Evolutionary conservation across 1,140 invertebrate genomes (phyloP).

Genomic region (Coptotermes formosanus): DNA sequence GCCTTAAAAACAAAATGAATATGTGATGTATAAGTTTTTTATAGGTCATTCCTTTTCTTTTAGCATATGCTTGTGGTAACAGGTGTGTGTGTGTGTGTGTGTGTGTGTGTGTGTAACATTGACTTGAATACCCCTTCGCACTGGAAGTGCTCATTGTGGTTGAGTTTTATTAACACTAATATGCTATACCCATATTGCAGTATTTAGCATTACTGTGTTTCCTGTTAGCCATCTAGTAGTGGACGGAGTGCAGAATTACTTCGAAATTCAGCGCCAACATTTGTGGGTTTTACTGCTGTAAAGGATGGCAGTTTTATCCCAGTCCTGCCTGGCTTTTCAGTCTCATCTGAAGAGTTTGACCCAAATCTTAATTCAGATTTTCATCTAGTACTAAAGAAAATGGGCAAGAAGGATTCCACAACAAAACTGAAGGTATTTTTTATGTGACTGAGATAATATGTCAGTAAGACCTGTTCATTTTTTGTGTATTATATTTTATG

Average conservation of each 20-base stretch:
- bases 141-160: background rate
- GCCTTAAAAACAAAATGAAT: no score
- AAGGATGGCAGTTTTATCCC: constrained; percentile 61
- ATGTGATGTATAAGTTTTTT: no score
- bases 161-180: constrained; percentile 14
- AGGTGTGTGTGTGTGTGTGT: no score
- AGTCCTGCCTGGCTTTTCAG: constrained; percentile 54
- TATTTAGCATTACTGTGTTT: constrained; percentile 38
- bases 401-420: constrained; percentile 81
- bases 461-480: background rate
- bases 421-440: constrained; percentile 77
- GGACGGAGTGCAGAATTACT: constrained; percentile 75
- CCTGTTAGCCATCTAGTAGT: constrained; percentile 74
- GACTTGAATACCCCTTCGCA: no score
- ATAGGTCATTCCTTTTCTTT: no score
- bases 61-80: no score
- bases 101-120: no score
- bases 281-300: constrained; percentile 66
- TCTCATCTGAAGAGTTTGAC: constrained; percentile 55
- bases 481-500: background rate
- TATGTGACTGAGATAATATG: background rate
- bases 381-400: constrained; percentile 67
- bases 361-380: constrained; percentile 59
- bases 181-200: constrained; percentile 6
- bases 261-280: constrained; percentile 56